phyloP scores from a whole-genome alignment of 2,888 invertebrate species.

The Troilus luridus region DNA sequence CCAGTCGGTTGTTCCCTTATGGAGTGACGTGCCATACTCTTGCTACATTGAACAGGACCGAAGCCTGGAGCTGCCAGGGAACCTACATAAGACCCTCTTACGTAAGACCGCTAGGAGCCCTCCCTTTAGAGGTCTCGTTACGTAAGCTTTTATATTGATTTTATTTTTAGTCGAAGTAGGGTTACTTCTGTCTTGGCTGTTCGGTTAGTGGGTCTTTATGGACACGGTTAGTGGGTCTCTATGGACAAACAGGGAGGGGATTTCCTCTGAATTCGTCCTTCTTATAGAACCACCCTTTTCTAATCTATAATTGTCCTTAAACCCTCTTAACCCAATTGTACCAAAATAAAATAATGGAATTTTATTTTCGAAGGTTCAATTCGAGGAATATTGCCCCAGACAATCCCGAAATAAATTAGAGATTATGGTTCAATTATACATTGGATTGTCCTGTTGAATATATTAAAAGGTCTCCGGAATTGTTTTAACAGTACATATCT shows the following conservation, averaged over 20 bases:
- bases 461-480: too few relatives aligned
- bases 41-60: background rate
- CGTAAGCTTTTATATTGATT: background rate
- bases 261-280: background rate
- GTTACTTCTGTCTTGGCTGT: background rate
- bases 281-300: background rate
- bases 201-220: conserved; percentile 7
- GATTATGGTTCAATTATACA: too few relatives aligned
- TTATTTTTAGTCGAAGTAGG: background rate
- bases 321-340: background rate
- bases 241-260: background rate
- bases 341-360: background rate
- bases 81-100: background rate
- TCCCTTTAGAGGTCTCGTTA: background rate
- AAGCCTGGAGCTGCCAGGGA: background rate
- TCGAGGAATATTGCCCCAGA: too few relatives aligned
- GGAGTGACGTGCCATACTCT: background rate
- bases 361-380: background rate
- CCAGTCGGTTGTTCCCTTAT: background rate
- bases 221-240: conserved; percentile 8
- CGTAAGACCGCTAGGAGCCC: background rate
- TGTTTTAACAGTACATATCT: too few relatives aligned
- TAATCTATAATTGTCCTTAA: background rate
- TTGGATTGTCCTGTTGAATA: too few relatives aligned
- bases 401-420: too few relatives aligned